Evolutionary conservation across 2,888 invertebrate genomes (phyloP).

Genomic region (Oasisia sp.): DNA sequence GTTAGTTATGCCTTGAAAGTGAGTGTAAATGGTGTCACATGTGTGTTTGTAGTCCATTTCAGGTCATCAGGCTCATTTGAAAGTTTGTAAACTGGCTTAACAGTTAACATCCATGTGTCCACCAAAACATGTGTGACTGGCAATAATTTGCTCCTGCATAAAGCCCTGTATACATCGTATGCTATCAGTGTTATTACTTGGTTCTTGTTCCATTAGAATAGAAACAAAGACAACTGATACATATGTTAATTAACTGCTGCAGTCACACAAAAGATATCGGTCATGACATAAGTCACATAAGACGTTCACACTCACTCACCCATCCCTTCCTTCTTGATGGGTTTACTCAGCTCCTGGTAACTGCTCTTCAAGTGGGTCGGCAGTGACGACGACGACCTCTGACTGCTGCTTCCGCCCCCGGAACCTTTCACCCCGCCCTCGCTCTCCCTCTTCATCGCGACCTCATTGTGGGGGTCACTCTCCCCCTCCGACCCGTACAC

Average conservation of each 20-base stretch:
- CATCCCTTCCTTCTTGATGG: background rate
- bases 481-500: slow-evolving; percentile 9
- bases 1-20: too few relatives aligned
- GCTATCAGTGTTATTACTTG: too few relatives aligned
- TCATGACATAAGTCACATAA: background rate
- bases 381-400: background rate
- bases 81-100: too few relatives aligned
- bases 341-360: background rate
- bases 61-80: too few relatives aligned
- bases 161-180: too few relatives aligned
- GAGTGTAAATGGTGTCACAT: too few relatives aligned
- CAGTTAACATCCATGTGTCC: too few relatives aligned
- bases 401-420: background rate
- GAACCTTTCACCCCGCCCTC: background rate
- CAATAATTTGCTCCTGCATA: too few relatives aligned
- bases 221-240: too few relatives aligned
- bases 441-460: background rate
- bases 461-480: slow-evolving; percentile 1
- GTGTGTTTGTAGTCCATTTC: too few relatives aligned
- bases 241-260: background rate
- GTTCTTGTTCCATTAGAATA: too few relatives aligned
- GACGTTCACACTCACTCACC: background rate
- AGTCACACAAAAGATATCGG: background rate
- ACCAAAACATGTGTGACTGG: too few relatives aligned
- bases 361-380: background rate